phyloP scores from a whole-genome alignment of 2,888 invertebrate genomes.

The Polydrusus cervinus region DNA sequence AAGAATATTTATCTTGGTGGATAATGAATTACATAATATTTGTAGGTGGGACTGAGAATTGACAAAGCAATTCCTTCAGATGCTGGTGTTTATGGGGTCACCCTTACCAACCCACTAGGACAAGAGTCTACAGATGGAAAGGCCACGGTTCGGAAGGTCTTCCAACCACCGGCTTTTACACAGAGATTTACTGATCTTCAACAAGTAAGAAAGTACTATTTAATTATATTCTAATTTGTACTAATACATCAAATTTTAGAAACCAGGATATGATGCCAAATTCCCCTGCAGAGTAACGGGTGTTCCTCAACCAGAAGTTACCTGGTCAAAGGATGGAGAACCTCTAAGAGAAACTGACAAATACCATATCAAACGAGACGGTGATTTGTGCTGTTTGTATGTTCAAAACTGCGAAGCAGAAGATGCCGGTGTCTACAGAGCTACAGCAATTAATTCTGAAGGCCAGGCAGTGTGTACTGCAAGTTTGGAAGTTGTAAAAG shows the following conservation, averaged over 20 bases:
- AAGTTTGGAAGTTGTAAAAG: constrained; percentile 84
- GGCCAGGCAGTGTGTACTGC: constrained; percentile 86
- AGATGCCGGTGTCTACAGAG: constrained; percentile 85
- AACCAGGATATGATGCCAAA: constrained; percentile 86
- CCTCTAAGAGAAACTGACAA: constrained; percentile 81
- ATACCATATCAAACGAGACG: constrained; percentile 84
- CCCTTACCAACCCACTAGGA: constrained; percentile 84
- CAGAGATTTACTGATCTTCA: constrained; percentile 82
- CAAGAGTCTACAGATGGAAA: constrained; percentile 81
- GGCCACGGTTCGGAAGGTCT: constrained; percentile 85
- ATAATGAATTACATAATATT: neutral
- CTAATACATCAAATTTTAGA: constrained; percentile 67
- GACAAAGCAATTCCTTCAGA: constrained; percentile 81
- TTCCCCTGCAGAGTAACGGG: constrained; percentile 88
- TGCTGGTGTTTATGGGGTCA: constrained; percentile 86
- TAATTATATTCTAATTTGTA: neutral
- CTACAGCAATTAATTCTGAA: constrained; percentile 85
- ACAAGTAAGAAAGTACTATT: constrained; percentile 70
- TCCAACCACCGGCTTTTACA: constrained; percentile 85
- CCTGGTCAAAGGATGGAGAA: constrained; percentile 90
- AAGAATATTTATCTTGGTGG: no score
- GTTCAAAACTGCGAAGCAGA: constrained; percentile 79
- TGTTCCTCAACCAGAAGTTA: constrained; percentile 87
- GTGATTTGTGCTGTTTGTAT: constrained; percentile 85
- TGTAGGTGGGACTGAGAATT: constrained; percentile 82